Conservation (phyloP, 2,888 invertebrate species). For the Plebejus anna region DNA sequence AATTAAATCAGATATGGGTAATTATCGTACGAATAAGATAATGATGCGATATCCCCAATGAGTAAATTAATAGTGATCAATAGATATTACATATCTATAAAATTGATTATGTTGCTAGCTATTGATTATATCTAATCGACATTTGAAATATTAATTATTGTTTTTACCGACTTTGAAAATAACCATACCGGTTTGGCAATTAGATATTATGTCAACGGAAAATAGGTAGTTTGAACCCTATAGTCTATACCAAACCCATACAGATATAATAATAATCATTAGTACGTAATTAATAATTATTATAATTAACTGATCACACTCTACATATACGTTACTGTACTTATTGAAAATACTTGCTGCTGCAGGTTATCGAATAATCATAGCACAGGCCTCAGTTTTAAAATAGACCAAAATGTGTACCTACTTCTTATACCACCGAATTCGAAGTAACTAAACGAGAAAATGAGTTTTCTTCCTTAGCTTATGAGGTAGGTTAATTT, state of each 20-base stretch:
- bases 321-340: too few relatives aligned
- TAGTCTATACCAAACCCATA: too few relatives aligned
- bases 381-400: too few relatives aligned
- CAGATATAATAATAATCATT: too few relatives aligned
- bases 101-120: background rate
- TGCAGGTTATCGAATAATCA: too few relatives aligned
- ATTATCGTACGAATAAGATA: background rate
- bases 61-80: slow-evolving; percentile 2
- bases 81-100: background rate
- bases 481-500: background rate
- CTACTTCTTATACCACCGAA: background rate
- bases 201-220: background rate
- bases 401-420: too few relatives aligned
- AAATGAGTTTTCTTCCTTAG: background rate
- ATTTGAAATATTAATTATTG: background rate
- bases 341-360: too few relatives aligned
- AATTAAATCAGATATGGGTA: background rate
- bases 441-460: background rate
- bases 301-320: too few relatives aligned
- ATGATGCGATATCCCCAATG: background rate
- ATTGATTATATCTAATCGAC: background rate
- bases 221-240: too few relatives aligned
- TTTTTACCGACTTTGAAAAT: background rate
- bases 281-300: too few relatives aligned
- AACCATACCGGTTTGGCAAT: background rate